Percentiles rank a stretch among this genome's conserved stretches.
These are phyloP conservation scores for Promerops cafer DNA, from an alignment of 2,113 vertebrate species.

Conservation along the genomic window DNA sequence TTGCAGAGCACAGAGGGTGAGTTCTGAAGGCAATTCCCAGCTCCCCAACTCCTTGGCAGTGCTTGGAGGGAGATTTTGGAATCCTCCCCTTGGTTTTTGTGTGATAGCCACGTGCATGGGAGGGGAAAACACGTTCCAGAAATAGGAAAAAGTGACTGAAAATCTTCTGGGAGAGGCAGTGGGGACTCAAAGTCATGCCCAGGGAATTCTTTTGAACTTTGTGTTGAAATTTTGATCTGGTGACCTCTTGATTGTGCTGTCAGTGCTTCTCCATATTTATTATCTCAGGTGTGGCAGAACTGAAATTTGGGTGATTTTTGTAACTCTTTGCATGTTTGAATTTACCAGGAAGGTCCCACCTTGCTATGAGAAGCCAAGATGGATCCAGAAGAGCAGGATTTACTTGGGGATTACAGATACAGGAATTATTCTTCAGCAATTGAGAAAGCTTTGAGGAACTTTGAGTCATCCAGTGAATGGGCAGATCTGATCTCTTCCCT, in stretches of 20 bases:
- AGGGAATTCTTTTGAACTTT: background rate
- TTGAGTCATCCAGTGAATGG: slow-evolving; percentile 97
- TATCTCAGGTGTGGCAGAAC: background rate
- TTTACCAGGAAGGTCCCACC: background rate
- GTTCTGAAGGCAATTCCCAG: background rate
- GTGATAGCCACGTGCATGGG: background rate
- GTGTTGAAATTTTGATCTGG: background rate
- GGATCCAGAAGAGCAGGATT: slow-evolving; percentile 92
- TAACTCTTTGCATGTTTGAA: background rate
- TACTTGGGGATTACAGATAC: slow-evolving; percentile 92
- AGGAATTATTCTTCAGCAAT: slow-evolving; percentile 88
- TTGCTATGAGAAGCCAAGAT: slow-evolving; percentile 79
- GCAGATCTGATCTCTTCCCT: slow-evolving; percentile 97
- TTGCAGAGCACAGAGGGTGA: background rate
- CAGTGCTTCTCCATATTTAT: background rate
- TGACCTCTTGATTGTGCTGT: background rate
- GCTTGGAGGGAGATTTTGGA: background rate
- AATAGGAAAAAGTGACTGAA: background rate
- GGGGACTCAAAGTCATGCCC: background rate
- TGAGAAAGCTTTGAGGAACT: slow-evolving; percentile 95
- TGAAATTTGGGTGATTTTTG: background rate
- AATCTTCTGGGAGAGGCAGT: background rate
- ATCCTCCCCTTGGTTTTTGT: background rate
- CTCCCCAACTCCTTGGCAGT: background rate
- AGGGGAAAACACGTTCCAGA: background rate